Base-by-base conservation (phyloP, 64 coral and sea anemone genomes). In the Dendronephthya gigantea region DNA sequence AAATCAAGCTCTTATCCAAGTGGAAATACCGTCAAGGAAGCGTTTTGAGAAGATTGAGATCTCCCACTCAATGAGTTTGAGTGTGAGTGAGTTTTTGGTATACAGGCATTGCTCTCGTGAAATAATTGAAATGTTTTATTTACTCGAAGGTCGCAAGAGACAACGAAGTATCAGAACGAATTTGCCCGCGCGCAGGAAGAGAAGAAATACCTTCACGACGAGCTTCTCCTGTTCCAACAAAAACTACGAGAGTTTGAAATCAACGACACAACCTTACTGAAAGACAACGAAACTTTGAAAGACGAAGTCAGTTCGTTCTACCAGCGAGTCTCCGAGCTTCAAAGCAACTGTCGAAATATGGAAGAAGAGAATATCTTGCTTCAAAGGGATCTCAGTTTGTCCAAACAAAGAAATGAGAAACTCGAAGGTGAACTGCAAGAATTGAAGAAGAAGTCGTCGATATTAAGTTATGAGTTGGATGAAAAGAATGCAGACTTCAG, bases 181-280 rank as follows among this genome's bases (percentile, higher is more conserved):
- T 39, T 79, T 2, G 72, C 72, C 3, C 72, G 72, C 8, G 29
- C 32, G 9, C 72, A 79, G 28, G 72, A 79, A 34, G 72, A 79
- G 17, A 79, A 79, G 72, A 79, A 79, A 35, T 79, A 33, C 72
- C 72, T 79, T 12, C 72, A 79, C 32, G 72, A 79, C 15, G 72
- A 79, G 8, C 29, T 34, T 7, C 36, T 79, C 30, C 7, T 79
- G 28, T 39, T 79, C 19, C 72, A 79, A 17, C 72, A 79, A 35
- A 79, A 79, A 79, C 19, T 79, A 79, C 30, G 72, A 79, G 72
- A 79, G 8, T 79, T 79, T 39, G 72, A 79, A 79, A 29, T 79
- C 13, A 79, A 79, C 29, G 29, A 1, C 32, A 28, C 72, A 17
- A 15, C 29, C 0, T 16, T 79, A 9, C 2, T 33, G 8, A 79